Evolutionary conservation across 2,888 invertebrate genomes (phyloP), one percentile per base, ranked within the genome.

Genomic region (Papilio elwesi): DNA sequence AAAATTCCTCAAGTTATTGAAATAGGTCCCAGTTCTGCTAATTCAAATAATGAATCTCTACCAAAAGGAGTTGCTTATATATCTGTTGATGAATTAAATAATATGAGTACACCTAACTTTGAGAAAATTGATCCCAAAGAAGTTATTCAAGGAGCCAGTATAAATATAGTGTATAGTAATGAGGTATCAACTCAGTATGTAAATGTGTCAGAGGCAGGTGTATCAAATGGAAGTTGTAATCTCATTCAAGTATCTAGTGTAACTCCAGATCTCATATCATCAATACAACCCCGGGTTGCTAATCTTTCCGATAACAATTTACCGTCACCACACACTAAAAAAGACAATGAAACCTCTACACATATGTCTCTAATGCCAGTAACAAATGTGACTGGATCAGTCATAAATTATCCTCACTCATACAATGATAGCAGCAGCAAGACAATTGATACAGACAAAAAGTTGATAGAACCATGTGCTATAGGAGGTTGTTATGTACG

Each of bases 401-500:
- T 75, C 67, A 59, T 75, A 13, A 70, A 78, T 15, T 77, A 76
- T 69, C 67, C 76, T 51, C 69, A 69, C 64, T 68, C 75, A 70
- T 75, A 26, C 26, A 26, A 74, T 80, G 75, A 65, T 76, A 62
- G 78, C 74, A 66, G 78, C 4, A 70, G 77, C 36, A 81, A 77
- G 16, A 78, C 73, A 13, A 74, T 76, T 15, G 81, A 83, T 38
- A 70, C 78, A 12, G 80, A 80, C 52, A 79, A 82, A 43, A 82
- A 80, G 68, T 86, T 87, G 9, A 47, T 70, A 9, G 87, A 85
- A 69, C 87, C 90, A 74, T 96, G 96, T 82, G 86, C 87, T 47
- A 83, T 95, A 10, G 89, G 93, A 64, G 91, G 90, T 15, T 96
- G 96, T 78, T 90, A 94, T 76, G 91, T 95, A 10, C 86, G 92